A percentile compares a stretch with the other conserved stretches of the same genome.
Evolutionary conservation across 2,113 vertebrate species (phyloP).

Genomic region (Xyrauchen texanus): DNA sequence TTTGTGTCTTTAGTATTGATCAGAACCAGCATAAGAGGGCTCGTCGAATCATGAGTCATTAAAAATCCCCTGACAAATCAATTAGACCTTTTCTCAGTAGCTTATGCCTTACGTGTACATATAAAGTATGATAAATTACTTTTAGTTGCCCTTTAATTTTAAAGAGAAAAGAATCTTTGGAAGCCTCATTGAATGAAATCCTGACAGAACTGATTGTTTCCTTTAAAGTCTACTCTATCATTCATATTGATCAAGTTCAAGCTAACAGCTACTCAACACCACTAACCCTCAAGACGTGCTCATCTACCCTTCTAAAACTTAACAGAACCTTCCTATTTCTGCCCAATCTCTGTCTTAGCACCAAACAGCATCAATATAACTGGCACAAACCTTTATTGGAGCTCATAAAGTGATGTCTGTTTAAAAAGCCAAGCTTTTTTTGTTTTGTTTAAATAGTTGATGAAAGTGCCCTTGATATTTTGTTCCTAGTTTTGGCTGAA

Average conservation of each 20-base stretch:
- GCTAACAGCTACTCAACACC: slow-evolving; percentile 75
- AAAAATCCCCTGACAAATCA: slow-evolving; percentile 30
- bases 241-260: slow-evolving; percentile 72
- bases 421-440: background rate
- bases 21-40: slow-evolving; percentile 46
- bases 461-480: slow-evolving; percentile 58
- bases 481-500: slow-evolving; percentile 61
- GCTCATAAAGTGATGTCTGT: slow-evolving; percentile 13
- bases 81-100: slow-evolving; percentile 74
- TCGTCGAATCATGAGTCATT: slow-evolving; percentile 55
- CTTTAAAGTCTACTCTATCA: slow-evolving; percentile 70
- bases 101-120: slow-evolving; percentile 78
- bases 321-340: slow-evolving; percentile 70
- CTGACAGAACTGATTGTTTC: slow-evolving; percentile 76
- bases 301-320: slow-evolving; percentile 77
- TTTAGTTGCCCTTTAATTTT: background rate
- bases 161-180: slow-evolving; percentile 82
- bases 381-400: slow-evolving; percentile 18
- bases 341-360: slow-evolving; percentile 64
- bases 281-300: slow-evolving; percentile 77
- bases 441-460: slow-evolving; percentile 36
- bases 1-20: background rate
- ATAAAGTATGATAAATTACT: slow-evolving; percentile 59
- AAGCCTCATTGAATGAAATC: slow-evolving; percentile 75
- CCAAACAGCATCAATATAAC: slow-evolving; percentile 20